A percentile compares a stretch with the other conserved stretches of the same genome.
These are phyloP conservation scores for Micromesistius poutassou DNA, from an alignment of 2,797 vertebrate genomes.

Conservation along the genomic window DNA sequence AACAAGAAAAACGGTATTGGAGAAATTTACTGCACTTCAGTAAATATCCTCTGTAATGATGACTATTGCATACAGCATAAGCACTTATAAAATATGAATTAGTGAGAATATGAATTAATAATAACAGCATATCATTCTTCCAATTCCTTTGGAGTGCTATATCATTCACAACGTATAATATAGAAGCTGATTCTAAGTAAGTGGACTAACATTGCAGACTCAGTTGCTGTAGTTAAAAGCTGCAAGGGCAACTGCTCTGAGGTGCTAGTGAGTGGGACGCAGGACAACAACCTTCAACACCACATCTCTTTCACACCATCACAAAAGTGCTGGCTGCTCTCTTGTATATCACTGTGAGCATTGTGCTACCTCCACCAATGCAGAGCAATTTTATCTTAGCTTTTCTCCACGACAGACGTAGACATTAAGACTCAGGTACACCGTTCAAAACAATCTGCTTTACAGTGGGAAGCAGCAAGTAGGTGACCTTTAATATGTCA, in stretches of 20 bases:
- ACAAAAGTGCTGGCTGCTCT: slow-evolving; percentile 23
- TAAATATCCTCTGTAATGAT: neutral
- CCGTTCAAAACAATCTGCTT: slow-evolving; percentile 23
- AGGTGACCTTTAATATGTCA: slow-evolving; percentile 28
- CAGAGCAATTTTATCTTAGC: slow-evolving; percentile 4
- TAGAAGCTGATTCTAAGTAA: neutral
- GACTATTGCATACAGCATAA: neutral
- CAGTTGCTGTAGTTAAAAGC: too few species aligned
- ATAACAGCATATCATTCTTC: neutral
- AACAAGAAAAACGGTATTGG: neutral
- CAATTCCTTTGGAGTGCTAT: neutral
- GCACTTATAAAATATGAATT: neutral
- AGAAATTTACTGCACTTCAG: neutral
- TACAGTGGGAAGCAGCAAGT: neutral
- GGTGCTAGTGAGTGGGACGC: too few species aligned
- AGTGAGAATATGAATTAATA: neutral
- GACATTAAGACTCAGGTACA: slow-evolving; percentile 24
- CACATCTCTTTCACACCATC: slow-evolving; percentile 15
- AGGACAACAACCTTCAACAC: neutral
- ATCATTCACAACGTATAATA: neutral
- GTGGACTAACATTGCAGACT: neutral
- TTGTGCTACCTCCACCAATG: slow-evolving; percentile 8
- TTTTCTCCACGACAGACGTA: slow-evolving; percentile 3
- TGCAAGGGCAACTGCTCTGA: neutral
- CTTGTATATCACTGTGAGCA: slow-evolving; percentile 20